phyloP scores from a whole-genome alignment of 2,888 invertebrate genomes.

The Drosophila formosana region DNA sequence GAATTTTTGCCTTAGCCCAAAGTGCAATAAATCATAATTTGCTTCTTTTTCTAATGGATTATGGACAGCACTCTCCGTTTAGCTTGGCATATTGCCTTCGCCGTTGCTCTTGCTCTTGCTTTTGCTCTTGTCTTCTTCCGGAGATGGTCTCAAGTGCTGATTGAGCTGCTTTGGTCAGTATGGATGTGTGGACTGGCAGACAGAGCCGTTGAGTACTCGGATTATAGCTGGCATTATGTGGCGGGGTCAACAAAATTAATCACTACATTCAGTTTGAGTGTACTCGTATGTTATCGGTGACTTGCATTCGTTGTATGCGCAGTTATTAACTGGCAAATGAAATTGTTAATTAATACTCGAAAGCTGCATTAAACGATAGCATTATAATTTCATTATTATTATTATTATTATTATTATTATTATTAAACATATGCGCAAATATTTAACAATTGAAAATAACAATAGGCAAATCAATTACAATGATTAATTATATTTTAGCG shows the following conservation, averaged over 20 bases:
- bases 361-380: slow-evolving; percentile 18
- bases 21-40: slow-evolving; percentile 80
- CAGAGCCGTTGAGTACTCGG: slow-evolving; percentile 1
- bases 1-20: slow-evolving; percentile 47
- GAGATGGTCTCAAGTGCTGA: slow-evolving; percentile 59
- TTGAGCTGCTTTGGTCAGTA: slow-evolving; percentile 46
- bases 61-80: slow-evolving; percentile 61
- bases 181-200: not conserved
- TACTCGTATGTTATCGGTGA: slow-evolving; percentile 55
- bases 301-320: slow-evolving; percentile 23
- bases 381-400: slow-evolving; percentile 31
- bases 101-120: slow-evolving; percentile 12
- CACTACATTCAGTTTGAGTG: slow-evolving; percentile 27
- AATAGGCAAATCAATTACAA: slow-evolving; percentile 59
- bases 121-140: slow-evolving; percentile 21
- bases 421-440: slow-evolving; percentile 39
- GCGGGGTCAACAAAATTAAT: slow-evolving; percentile 62
- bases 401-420: slow-evolving; percentile 42
- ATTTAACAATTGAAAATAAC: slow-evolving; percentile 26
- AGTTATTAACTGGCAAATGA: slow-evolving; percentile 15
- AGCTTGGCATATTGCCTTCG: slow-evolving; percentile 53
- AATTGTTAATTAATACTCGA: slow-evolving; percentile 27
- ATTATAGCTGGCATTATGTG: slow-evolving; percentile 25
- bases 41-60: slow-evolving; percentile 79
- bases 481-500: slow-evolving; percentile 65